A percentile compares a stretch with the other conserved stretches of the same genome.
These are phyloP conservation scores for Mnemiopsis leidyi DNA, from an alignment of 37 sponge, comb jelly and placozoan genomes.

Conservation along the genomic window DNA sequence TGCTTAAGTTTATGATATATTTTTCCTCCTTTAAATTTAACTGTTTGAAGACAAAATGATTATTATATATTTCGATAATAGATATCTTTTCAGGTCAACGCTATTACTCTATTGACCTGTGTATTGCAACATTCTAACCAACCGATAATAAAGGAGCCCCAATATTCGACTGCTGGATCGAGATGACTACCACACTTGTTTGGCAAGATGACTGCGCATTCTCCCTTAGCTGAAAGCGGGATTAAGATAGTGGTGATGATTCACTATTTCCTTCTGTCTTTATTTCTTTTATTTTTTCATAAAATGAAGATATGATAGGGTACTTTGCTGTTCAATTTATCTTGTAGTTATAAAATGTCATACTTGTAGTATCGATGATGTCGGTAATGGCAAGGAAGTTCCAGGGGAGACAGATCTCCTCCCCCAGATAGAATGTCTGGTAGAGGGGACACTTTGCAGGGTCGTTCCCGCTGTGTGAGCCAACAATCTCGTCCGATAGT, in stretches of 20 bases:
- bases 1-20: neutral
- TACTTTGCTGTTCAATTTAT: too few relatives aligned
- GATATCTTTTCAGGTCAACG: too few relatives aligned
- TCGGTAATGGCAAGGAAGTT: slow-evolving; percentile 59
- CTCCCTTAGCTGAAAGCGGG: slow-evolving; percentile 2
- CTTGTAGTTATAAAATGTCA: neutral
- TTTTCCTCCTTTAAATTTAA: neutral
- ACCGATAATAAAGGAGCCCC: slow-evolving; percentile 23
- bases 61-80: too few relatives aligned
- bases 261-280: neutral
- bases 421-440: neutral
- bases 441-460: neutral
- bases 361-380: slow-evolving; percentile 18
- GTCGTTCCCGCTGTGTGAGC: neutral
- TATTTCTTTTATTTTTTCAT: too few relatives aligned
- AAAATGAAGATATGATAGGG: too few relatives aligned
- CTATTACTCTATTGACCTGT: too few relatives aligned
- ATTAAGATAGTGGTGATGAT: neutral
- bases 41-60: too few relatives aligned
- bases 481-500: neutral
- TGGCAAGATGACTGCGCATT: neutral
- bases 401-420: slow-evolving; percentile 49
- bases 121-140: too few relatives aligned
- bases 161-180: neutral
- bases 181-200: neutral